These are phyloP conservation scores for Paramormyrops hopkinsi DNA, from an alignment of 2,797 vertebrate genomes.

Conservation along the genomic window DNA sequence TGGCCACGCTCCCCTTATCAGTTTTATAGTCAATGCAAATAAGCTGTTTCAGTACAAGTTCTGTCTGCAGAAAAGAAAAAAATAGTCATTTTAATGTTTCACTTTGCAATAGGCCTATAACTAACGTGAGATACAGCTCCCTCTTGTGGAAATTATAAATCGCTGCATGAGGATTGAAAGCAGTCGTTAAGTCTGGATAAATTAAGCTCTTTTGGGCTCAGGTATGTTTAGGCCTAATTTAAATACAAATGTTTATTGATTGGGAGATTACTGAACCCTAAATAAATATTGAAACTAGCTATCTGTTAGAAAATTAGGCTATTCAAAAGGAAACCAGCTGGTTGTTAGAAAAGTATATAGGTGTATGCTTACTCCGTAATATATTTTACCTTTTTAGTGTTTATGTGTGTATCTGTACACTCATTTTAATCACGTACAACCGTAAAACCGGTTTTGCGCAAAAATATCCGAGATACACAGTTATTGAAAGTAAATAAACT, in stretches of 20 bases:
- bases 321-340: background rate
- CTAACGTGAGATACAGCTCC: background rate
- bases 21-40: slow-evolving; percentile 73
- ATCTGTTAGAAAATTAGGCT: background rate
- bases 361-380: background rate
- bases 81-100: background rate
- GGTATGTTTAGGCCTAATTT: background rate
- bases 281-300: background rate
- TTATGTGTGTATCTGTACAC: background rate
- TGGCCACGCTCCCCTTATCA: slow-evolving; percentile 73
- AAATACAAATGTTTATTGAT: background rate
- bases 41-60: slow-evolving; percentile 71
- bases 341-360: background rate
- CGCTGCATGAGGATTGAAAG: background rate
- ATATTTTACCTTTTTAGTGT: background rate
- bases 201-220: background rate
- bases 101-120: background rate
- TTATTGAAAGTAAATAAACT: background rate
- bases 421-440: background rate
- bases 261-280: background rate
- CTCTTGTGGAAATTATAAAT: background rate
- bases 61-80: slow-evolving; percentile 54
- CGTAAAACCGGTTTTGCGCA: background rate
- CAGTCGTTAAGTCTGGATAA: background rate
- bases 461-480: background rate